Percentiles rank a stretch among this genome's conserved stretches.
Evolutionary conservation across 2,888 invertebrate genomes (phyloP).

Genomic region (Buathra laborator): DNA sequence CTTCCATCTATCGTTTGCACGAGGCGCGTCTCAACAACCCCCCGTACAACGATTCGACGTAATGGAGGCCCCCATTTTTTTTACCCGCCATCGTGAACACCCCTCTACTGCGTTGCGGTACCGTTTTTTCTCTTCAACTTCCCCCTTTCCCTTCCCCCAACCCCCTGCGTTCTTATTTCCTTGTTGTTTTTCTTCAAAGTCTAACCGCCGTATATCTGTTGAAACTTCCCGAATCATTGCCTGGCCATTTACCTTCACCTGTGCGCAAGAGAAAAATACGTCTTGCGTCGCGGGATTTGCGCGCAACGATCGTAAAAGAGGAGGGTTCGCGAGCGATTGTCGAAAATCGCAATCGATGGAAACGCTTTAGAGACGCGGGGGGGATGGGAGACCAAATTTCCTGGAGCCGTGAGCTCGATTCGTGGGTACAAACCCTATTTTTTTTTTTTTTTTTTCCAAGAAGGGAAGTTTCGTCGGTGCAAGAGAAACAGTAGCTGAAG

Average conservation of each 20-base stretch:
- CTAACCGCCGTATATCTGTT: conserved; percentile 12
- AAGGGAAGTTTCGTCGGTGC: conserved; percentile 43
- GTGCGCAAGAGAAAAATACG: conserved; percentile 28
- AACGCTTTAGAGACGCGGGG: conserved; percentile 14
- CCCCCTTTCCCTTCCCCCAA: conserved; percentile 24
- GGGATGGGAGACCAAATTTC: not conserved
- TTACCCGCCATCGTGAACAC: conserved; percentile 27
- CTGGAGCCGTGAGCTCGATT: conserved; percentile 15
- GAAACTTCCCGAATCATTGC: conserved; percentile 28
- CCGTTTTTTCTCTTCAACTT: conserved; percentile 27
- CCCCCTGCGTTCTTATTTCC: conserved; percentile 18
- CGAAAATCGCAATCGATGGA: conserved; percentile 38
- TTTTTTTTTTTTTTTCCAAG: conserved; percentile 23
- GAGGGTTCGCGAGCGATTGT: not conserved
- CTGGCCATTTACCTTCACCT: conserved; percentile 40
- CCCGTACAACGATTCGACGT: conserved; percentile 32
- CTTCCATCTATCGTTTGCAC: conserved; percentile 72
- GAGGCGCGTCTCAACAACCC: conserved; percentile 64
- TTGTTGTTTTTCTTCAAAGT: conserved; percentile 47
- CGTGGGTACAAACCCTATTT: conserved; percentile 30
- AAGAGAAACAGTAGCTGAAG: conserved; percentile 40
- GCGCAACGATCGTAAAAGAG: conserved; percentile 7
- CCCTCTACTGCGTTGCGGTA: conserved; percentile 30
- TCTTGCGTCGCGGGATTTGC: not conserved
- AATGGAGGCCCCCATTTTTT: conserved; percentile 50